Evolutionary conservation across 2,797 vertebrate genomes (phyloP), one percentile per base, ranked within the genome.

Genomic region (Xiphophorus birchmanni): DNA sequence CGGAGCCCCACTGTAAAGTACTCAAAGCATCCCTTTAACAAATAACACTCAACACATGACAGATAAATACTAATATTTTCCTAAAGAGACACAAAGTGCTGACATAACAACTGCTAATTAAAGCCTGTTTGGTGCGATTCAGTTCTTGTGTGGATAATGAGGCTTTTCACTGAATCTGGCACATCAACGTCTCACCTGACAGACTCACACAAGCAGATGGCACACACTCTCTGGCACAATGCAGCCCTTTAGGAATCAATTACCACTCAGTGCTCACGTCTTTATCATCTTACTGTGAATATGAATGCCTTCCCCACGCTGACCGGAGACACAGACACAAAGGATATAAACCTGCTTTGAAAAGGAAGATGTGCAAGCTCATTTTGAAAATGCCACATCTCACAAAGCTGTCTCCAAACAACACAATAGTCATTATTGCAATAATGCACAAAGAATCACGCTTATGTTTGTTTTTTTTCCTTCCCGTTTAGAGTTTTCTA

Each of bases 221-320:
- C 82, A 77, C 60, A 73, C 35, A 13, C 78, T 73, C n/a, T 45
- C 74, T 83, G 84, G 77, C 85, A 91, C 85, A 90, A 90, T 86
- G 82, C 85, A 86, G 78, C 50, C 82, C 92, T 92, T 90, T 74
- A 86, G 92, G 91, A 91, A 93, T 93, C 91, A 91, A 91, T 93
- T 92, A 92, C 87, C 47, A 18, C 77, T 91, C 86, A 72, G 42
- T 72, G 79, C 86, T 91, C 86, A 84, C 35, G 44, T 91, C 92
- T 93, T 91, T 90, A 90, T 92, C 93, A 84, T 86, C 78, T 82
- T 82, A 82, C 83, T 78, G 74, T 80, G 82, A 90, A 92, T 85
- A 74, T 82, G 82, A 90, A 92, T 87, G 86, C 83, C 80, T 77
- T 37, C 21, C 56, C 73, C 50, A 54, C 76, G 65, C 37, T 32